phyloP scores from a whole-genome alignment of 2,113 vertebrate species.

The Dasyornis broadbenti region DNA sequence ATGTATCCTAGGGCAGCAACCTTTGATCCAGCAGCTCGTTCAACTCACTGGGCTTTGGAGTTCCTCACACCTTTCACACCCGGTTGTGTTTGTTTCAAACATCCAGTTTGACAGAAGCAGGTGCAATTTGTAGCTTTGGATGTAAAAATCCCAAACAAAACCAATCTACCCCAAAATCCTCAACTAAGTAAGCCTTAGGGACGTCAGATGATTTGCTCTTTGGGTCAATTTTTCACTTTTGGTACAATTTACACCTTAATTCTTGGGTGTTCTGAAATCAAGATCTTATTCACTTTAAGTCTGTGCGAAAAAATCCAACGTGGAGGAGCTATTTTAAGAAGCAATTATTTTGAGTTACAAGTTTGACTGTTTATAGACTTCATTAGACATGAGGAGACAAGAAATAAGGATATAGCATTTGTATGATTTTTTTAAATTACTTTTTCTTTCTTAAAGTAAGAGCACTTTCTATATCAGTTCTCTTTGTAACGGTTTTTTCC shows the following conservation, averaged over 20 bases:
- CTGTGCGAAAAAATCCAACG: accelerated
- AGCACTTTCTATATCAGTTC: background rate
- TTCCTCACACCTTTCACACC: background rate
- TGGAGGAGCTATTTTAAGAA: background rate
- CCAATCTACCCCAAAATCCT: background rate
- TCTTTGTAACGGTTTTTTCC: background rate
- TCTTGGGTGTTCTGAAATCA: background rate
- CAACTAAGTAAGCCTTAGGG: background rate
- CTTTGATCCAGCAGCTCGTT: background rate
- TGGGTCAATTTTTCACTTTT: background rate
- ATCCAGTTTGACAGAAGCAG: background rate
- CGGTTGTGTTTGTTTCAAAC: background rate
- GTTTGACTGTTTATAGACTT: background rate
- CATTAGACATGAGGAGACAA: background rate
- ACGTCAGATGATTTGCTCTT: background rate
- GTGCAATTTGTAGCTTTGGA: background rate
- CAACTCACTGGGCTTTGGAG: background rate
- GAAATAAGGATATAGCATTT: background rate
- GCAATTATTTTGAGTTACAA: background rate
- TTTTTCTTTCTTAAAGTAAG: background rate
- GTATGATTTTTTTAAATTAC: background rate
- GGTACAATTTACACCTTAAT: background rate
- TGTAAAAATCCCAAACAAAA: background rate
- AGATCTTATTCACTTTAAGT: background rate
- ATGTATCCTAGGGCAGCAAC: background rate